phyloP scores from a whole-genome alignment of 2,888 invertebrate species.

The Volucella bombylans region DNA sequence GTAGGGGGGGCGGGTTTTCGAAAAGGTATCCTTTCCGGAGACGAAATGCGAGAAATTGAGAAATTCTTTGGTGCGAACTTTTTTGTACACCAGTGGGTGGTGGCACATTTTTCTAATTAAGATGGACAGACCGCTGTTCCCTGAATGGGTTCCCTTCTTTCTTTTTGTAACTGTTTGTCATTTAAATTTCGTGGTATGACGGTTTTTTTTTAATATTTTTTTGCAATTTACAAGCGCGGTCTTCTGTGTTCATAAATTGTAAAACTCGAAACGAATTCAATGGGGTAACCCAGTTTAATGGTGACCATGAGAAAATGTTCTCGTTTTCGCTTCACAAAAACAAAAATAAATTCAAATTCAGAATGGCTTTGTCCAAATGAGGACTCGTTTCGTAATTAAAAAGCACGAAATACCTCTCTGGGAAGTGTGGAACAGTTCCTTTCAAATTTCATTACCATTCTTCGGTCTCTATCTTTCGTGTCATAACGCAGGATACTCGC shows the following conservation, averaged over 20 bases:
- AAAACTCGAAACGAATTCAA: constrained; percentile 6
- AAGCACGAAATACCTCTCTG: background rate
- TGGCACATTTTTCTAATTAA: constrained; percentile 53
- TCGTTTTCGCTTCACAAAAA: background rate
- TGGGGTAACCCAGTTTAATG: constrained; percentile 19
- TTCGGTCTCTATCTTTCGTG: no score
- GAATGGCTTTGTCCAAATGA: background rate
- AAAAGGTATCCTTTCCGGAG: background rate
- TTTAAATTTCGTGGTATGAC: constrained; percentile 11
- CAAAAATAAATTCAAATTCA: no score
- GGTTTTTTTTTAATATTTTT: background rate
- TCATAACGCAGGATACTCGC: no score
- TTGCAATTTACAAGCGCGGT: background rate
- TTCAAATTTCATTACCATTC: constrained; percentile 1
- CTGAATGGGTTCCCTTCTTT: constrained; percentile 18
- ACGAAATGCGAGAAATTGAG: constrained; percentile 12
- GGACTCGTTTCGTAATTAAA: constrained; percentile 10
- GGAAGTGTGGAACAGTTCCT: background rate
- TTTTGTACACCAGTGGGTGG: background rate
- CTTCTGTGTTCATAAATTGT: background rate
- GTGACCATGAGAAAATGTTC: constrained; percentile 31
- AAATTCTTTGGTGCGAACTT: constrained; percentile 1
- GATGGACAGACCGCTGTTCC: constrained; percentile 26
- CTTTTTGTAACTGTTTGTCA: background rate
- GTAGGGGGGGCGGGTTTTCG: constrained; percentile 7